phyloP scores from a whole-genome alignment of 2,888 invertebrate species.

The Drosophila hamatofila region DNA sequence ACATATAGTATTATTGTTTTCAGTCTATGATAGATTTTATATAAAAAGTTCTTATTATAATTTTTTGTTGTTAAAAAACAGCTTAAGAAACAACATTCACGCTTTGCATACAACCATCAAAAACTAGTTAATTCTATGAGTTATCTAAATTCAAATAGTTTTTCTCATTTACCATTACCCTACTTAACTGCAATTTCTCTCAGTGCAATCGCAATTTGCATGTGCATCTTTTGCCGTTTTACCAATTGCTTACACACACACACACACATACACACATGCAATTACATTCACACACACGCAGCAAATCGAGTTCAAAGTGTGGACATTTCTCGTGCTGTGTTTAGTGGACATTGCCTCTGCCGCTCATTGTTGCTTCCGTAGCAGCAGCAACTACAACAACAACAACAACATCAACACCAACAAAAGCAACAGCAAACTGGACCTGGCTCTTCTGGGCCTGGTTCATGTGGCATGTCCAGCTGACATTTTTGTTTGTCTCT shows the following conservation, averaged over 20 bases:
- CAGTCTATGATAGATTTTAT: too few relatives aligned
- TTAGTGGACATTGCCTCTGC: slow-evolving; percentile 54
- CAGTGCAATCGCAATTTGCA: slow-evolving; percentile 69
- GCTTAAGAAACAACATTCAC: neutral
- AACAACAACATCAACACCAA: slow-evolving; percentile 2
- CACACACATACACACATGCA: slow-evolving; percentile 11
- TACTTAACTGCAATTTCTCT: slow-evolving; percentile 22
- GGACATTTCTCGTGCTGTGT: slow-evolving; percentile 66
- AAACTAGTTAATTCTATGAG: neutral
- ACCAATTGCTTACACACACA: slow-evolving; percentile 44
- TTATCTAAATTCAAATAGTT: too few relatives aligned
- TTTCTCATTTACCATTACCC: neutral
- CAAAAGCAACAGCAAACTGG: slow-evolving; percentile 29
- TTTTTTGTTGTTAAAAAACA: too few relatives aligned
- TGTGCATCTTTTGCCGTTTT: slow-evolving; percentile 50
- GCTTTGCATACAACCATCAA: neutral
- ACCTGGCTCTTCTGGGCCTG: slow-evolving; percentile 29
- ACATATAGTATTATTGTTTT: neutral
- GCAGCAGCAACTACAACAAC: slow-evolving; percentile 30
- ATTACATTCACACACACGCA: slow-evolving; percentile 12
- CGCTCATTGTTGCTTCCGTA: slow-evolving; percentile 72
- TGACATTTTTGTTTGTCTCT: slow-evolving; percentile 64
- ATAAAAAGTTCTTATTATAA: too few relatives aligned
- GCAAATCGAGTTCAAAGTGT: slow-evolving; percentile 67
- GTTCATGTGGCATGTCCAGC: slow-evolving; percentile 65